A percentile compares a stretch with the other conserved stretches of the same genome.
These are phyloP conservation scores for Stenolophus ochropezus DNA, from an alignment of 2,888 invertebrate species.

Conservation along the genomic window DNA sequence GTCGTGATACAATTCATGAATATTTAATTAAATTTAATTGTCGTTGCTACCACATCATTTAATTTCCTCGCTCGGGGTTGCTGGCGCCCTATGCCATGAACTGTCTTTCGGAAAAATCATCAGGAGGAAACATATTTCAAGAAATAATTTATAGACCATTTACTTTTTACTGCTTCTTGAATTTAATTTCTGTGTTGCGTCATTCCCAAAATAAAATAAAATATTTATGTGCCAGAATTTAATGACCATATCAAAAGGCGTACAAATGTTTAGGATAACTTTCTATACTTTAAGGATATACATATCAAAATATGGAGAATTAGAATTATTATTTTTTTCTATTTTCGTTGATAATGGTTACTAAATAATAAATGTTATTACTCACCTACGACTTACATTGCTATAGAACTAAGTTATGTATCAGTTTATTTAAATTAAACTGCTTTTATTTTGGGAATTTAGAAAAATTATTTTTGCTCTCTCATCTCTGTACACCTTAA, in stretches of 20 bases:
- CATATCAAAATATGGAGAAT: too few relatives aligned
- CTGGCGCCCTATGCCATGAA: background rate
- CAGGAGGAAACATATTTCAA: background rate
- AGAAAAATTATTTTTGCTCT: too few relatives aligned
- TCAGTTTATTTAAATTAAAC: too few relatives aligned
- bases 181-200: background rate
- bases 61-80: background rate
- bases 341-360: too few relatives aligned
- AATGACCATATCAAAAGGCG: background rate
- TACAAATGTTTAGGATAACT: too few relatives aligned
- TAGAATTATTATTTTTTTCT: too few relatives aligned
- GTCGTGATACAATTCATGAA: conserved; percentile 35
- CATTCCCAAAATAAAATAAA: background rate
- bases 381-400: too few relatives aligned
- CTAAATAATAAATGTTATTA: too few relatives aligned
- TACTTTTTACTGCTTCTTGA: background rate
- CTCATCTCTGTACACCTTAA: too few relatives aligned
- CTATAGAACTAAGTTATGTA: too few relatives aligned
- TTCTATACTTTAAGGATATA: too few relatives aligned
- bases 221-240: background rate
- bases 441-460: too few relatives aligned
- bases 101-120: background rate
- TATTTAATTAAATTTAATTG: conserved; percentile 39
- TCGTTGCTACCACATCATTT: conserved; percentile 26
- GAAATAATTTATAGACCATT: background rate